Base-by-base conservation (phyloP, 2,797 vertebrate species). In the Pagetopsis macropterus region DNA sequence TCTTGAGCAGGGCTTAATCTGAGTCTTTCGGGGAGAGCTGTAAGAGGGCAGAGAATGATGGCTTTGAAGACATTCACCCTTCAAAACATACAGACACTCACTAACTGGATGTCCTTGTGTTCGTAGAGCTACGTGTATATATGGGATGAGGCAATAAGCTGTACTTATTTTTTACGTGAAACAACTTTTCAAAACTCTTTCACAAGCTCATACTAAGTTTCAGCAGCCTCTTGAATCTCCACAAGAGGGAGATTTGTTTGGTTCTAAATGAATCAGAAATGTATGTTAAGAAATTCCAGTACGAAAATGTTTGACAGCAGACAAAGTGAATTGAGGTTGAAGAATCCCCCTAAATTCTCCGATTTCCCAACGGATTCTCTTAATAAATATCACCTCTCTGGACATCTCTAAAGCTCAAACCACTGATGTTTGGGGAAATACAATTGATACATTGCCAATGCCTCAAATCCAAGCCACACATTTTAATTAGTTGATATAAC, bases 1-100 rank as follows among this genome's bases (percentile, higher is more conserved):
- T 51, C 49, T 68, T 71, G 45, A 70, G 62, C 4, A 4, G 43
- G 56, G 43, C 16, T 74, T 79, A 70, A 83, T 76, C 72, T 54
- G 49, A 50, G 69, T 61, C 68, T 59, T 66, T 62, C 33, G 57
- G 48, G 41, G 60, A 55, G 13, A 60, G 49, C 60, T 58, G 45
- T 27, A 69, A 51, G 4, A 9, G 40, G 55, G 74, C 55, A 64
- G 50, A 66, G 55, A 68, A 37, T 59, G 65, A 70, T 68, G 62
- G 21, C 60, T 84, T 68, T 67, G 33, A 72, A 57, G 40, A 61
- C n/a, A 70, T 62, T 57, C 51, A 19, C 37, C 54, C 40, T 50
- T 3, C 49, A 71, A 50, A 33, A 23, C 5, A 15, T 23, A 41
- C 48, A 60, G 31, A 72, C 6, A 3, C 10, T 50, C 8, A 64